Evolutionary conservation across 1,140 invertebrate genomes (phyloP).

Genomic region (Bemisia tabaci): DNA sequence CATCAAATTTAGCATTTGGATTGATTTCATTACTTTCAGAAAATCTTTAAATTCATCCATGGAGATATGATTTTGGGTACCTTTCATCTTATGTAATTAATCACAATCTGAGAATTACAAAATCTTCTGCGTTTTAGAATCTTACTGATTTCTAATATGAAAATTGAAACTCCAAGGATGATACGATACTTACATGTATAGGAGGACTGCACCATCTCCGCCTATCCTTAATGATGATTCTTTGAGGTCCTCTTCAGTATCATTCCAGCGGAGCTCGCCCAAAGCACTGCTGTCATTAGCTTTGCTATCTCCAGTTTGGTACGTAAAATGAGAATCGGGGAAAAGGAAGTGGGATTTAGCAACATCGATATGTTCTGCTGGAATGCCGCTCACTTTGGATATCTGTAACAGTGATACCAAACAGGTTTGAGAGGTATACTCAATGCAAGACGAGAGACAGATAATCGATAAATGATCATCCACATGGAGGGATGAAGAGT

Average conservation of each 20-base stretch:
- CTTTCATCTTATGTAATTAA: too few species aligned
- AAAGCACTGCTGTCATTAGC: constrained; percentile 40
- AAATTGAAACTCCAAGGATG: neutral
- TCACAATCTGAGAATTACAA: too few species aligned
- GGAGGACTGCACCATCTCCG: constrained; percentile 36
- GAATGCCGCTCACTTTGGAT: constrained; percentile 43
- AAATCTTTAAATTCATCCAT: too few species aligned
- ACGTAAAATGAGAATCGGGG: constrained; percentile 27
- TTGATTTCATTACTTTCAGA: too few species aligned
- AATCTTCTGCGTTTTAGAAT: too few species aligned
- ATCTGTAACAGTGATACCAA: constrained; percentile 33
- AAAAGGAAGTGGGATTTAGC: constrained; percentile 42
- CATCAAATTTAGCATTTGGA: too few species aligned
- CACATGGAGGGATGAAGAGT: too few species aligned
- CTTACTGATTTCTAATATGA: constrained; percentile 44
- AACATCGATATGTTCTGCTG: constrained; percentile 45
- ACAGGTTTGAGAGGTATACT: constrained; percentile 2
- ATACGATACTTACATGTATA: constrained; percentile 30
- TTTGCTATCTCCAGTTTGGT: neutral
- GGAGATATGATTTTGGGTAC: too few species aligned
- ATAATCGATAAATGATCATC: neutral
- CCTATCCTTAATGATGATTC: constrained; percentile 33
- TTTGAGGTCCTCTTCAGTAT: constrained; percentile 29
- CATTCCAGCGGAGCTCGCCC: constrained; percentile 41
- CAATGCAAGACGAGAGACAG: neutral